phyloP scores from a whole-genome alignment of 2,113 vertebrate species.

The Zeus faber region DNA sequence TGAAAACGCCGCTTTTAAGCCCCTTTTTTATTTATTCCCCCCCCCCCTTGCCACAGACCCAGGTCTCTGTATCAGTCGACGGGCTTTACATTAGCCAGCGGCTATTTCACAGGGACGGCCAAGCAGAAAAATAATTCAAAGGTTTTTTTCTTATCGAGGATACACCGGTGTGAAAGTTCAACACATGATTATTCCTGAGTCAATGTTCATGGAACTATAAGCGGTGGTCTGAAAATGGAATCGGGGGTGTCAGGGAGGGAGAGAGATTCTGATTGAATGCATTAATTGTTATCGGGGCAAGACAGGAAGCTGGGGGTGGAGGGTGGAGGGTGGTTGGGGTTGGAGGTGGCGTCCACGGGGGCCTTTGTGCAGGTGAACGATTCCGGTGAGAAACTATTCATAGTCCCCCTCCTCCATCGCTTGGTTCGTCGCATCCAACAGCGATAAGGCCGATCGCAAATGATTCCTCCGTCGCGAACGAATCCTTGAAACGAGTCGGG shows the following conservation, averaged over 20 bases:
- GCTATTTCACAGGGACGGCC: slow-evolving; percentile 73
- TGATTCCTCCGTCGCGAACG: too few relatives aligned
- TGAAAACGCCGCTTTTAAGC: slow-evolving; percentile 31
- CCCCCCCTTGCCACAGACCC: slow-evolving; percentile 41
- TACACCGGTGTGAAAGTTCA: slow-evolving; percentile 67
- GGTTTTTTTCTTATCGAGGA: slow-evolving; percentile 71
- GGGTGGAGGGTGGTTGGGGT: slow-evolving; percentile 15
- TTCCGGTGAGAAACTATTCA: too few relatives aligned
- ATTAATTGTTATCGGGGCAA: slow-evolving; percentile 65
- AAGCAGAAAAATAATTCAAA: slow-evolving; percentile 77
- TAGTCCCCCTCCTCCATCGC: too few relatives aligned
- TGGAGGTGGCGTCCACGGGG: slow-evolving; percentile 11
- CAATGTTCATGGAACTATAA: slow-evolving; percentile 62
- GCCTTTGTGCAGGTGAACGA: slow-evolving; percentile 31
- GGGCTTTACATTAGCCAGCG: slow-evolving; percentile 68
- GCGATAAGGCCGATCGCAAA: too few relatives aligned
- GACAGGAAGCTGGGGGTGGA: slow-evolving; percentile 17
- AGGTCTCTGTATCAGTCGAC: slow-evolving; percentile 64
- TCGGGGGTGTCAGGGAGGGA: slow-evolving; percentile 53
- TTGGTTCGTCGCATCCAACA: too few relatives aligned
- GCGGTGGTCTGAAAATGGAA: slow-evolving; percentile 59
- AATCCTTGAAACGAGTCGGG: too few relatives aligned
- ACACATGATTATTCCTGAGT: slow-evolving; percentile 73
- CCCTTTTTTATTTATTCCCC: slow-evolving; percentile 11
- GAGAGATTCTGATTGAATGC: too few relatives aligned